Evolutionary conservation across 2,113 vertebrate species (phyloP).

Genomic region (Redunca redunca): DNA sequence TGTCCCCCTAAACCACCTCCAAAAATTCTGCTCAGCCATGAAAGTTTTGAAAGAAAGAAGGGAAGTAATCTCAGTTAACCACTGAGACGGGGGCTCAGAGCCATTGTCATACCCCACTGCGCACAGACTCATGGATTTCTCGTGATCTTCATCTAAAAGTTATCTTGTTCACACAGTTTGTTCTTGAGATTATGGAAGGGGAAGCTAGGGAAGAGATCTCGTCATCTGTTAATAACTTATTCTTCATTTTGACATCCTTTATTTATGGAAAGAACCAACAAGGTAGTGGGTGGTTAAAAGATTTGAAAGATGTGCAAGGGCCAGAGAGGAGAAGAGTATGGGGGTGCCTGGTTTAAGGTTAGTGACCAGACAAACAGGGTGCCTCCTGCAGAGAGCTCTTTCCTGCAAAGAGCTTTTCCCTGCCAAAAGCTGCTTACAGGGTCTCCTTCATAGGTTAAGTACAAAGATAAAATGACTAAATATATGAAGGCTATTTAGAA

Average conservation of each 20-base stretch:
- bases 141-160: background rate
- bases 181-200: background rate
- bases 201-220: background rate
- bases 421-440: background rate
- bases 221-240: background rate
- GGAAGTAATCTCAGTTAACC: background rate
- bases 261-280: background rate
- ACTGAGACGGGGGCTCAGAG: background rate
- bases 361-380: background rate
- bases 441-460: background rate
- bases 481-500: background rate
- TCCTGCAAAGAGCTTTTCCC: background rate
- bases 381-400: background rate
- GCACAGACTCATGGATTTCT: background rate
- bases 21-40: background rate
- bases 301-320: background rate
- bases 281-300: background rate
- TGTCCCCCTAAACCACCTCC: background rate
- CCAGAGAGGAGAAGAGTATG: background rate
- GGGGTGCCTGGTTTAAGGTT: background rate
- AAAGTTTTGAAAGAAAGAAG: background rate
- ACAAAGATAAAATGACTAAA: background rate
- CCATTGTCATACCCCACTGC: rapidly evolving
- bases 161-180: background rate
- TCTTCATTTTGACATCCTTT: background rate